Evolutionary conservation across 2,113 vertebrate species (phyloP), one percentile per base, ranked within the genome.

Genomic region (Grantiella picta): DNA sequence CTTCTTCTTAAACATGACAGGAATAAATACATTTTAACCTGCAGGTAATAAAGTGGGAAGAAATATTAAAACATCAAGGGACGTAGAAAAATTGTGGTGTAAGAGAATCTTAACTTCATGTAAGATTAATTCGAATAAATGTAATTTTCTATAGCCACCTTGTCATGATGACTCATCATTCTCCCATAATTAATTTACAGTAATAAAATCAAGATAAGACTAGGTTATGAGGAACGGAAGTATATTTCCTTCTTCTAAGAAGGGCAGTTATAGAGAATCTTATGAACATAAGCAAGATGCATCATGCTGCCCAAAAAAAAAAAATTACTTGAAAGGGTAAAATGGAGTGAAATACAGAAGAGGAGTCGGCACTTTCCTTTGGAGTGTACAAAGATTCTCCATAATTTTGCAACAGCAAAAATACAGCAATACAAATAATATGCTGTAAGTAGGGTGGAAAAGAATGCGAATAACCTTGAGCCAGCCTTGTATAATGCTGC

Each of bases 161-260:
- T 84, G 77, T 70, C 86, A 82, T 91, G 81, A 94, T 94, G 89
- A 96, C 66, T 96, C 89, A 96, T 85, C 86, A 85, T 66, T 89
- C 33, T 90, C 31, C 12, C 29, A 35, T 94, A 96, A 97, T 96
- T 95, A 91, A 95, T 86, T 96, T 97, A 87, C 50, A 38, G 42
- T 94, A 94, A 96, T 93, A 92, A 86, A 93, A 96, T 96, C 89
- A 96, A 96, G 94, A 93, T 94, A 95, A 95, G 82, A 75, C 79
- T 81, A 56, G 7, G 29, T 92, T 89, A 89, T 69, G 76, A 81
- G 49, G 64, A 95, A 57, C 5, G 29, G 53, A 93, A 95, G 42
- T 73, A 10, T 64, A 83, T 81, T 89, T 94, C 53, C 22, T 68
- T 83, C 47, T 65, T 65, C 53, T 60, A 78, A 82, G 50, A 80